phyloP scores from a whole-genome alignment of 2,888 invertebrate genomes.

The Cryptus armator region DNA sequence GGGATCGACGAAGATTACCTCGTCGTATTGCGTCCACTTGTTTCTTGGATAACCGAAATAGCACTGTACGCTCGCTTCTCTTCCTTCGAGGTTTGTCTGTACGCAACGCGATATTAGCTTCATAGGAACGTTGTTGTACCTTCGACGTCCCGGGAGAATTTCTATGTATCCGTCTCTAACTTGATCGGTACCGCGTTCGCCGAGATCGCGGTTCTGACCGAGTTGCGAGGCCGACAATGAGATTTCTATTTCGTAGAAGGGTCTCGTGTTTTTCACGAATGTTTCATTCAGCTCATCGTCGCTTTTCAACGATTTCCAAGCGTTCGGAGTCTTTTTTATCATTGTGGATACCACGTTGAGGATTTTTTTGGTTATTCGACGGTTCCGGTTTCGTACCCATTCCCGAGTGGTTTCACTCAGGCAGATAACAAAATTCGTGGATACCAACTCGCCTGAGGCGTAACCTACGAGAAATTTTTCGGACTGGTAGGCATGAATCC shows the following conservation, averaged over 20 bases:
- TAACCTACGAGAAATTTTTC: constrained; percentile 88
- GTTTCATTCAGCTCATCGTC: constrained; percentile 88
- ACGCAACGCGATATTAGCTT: constrained; percentile 87
- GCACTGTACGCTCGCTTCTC: constrained; percentile 79
- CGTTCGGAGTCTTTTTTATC: constrained; percentile 86
- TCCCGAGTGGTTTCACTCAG: constrained; percentile 87
- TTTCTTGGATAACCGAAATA: constrained; percentile 81
- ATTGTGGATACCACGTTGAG: constrained; percentile 82
- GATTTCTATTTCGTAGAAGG: constrained; percentile 88
- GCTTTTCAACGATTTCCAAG: constrained; percentile 89
- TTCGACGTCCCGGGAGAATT: constrained; percentile 86
- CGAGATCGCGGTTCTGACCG: constrained; percentile 53
- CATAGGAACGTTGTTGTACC: constrained; percentile 87
- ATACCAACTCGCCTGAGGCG: constrained; percentile 87
- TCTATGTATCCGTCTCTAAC: constrained; percentile 90
- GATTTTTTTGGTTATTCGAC: constrained; percentile 71
- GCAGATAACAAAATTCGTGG: constrained; percentile 90
- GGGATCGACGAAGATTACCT: constrained; percentile 55
- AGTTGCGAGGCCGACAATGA: constrained; percentile 63
- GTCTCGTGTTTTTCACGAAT: constrained; percentile 86
- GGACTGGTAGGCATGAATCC: constrained; percentile 70
- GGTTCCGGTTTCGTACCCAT: constrained; percentile 75
- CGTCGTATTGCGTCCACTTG: constrained; percentile 82
- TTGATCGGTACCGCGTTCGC: constrained; percentile 86
- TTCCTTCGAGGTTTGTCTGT: constrained; percentile 87